These are phyloP conservation scores for Drosophila micromelanica DNA, from an alignment of 1,140 invertebrate genomes.

Conservation along the genomic window DNA sequence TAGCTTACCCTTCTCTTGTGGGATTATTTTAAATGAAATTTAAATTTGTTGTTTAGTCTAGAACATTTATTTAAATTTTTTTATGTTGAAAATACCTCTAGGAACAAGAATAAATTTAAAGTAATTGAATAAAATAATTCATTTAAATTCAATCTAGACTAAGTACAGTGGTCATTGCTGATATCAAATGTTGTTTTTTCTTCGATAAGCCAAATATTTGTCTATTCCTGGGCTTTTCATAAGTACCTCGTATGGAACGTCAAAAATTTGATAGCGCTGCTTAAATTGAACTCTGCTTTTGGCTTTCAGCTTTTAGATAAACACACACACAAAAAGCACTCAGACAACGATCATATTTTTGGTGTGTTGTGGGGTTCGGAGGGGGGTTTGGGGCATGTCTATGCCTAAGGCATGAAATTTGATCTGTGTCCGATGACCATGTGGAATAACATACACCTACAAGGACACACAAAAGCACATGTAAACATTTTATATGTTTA, in stretches of 20 bases:
- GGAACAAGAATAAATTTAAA: too few relatives aligned
- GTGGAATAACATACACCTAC: slow-evolving; percentile 17
- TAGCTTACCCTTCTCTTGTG: too few relatives aligned
- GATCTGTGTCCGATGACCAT: slow-evolving; percentile 40
- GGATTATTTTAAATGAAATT: too few relatives aligned
- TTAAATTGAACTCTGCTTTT: slow-evolving; percentile 2
- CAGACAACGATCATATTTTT: slow-evolving; percentile 31
- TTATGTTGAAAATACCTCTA: too few relatives aligned
- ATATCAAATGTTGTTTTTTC: slow-evolving; percentile 8
- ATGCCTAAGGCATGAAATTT: slow-evolving; percentile 39
- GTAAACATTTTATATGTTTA: not conserved
- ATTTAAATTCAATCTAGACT: too few relatives aligned
- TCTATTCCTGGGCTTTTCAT: not conserved
- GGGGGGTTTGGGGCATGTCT: not conserved
- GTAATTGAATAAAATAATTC: too few relatives aligned
- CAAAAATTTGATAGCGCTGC: slow-evolving; percentile 22
- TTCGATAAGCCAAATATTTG: slow-evolving; percentile 14
- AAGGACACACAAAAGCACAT: slow-evolving; percentile 8
- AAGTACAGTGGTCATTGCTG: too few relatives aligned
- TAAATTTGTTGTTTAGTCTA: too few relatives aligned
- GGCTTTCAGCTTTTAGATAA: not conserved
- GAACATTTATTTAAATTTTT: too few relatives aligned
- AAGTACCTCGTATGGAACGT: not conserved
- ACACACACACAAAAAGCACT: slow-evolving; percentile 32
- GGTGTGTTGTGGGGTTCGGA: not conserved